phyloP scores from a whole-genome alignment of 2,113 vertebrate genomes.

The Microtus ochrogaster region DNA sequence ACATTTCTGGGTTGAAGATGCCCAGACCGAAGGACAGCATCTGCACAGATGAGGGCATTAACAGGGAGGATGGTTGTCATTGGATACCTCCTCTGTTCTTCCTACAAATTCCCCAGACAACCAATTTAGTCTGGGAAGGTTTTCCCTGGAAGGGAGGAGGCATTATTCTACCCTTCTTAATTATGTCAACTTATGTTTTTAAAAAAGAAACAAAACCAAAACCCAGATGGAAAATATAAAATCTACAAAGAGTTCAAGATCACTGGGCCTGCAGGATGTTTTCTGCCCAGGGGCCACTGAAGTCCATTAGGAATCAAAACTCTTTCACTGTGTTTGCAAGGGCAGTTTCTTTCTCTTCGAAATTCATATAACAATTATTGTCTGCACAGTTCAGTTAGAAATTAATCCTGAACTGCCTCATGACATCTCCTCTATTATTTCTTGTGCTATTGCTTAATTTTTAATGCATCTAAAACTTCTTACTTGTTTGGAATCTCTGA shows the following conservation, averaged over 20 bases:
- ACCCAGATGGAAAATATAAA: not conserved
- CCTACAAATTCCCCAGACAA: conserved; percentile 48
- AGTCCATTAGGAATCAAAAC: not conserved
- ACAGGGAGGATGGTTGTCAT: not conserved
- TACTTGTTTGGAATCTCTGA: not conserved
- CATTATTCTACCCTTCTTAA: conserved; percentile 25
- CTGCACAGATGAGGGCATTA: not conserved
- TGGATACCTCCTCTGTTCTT: conserved; percentile 18
- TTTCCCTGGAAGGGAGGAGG: not conserved
- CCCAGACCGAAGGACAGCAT: not conserved
- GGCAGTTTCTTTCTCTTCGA: conserved; percentile 9
- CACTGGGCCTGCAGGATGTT: not conserved
- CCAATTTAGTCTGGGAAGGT: conserved; percentile 31
- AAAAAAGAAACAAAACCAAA: conserved; percentile 34
- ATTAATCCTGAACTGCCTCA: conserved; percentile 55
- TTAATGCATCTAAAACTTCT: conserved; percentile 62
- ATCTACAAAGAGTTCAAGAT: not conserved
- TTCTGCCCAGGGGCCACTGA: not conserved
- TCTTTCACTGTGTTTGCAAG: not conserved
- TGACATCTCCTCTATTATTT: conserved; percentile 59
- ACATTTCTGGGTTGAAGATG: not conserved
- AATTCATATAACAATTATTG: conserved; percentile 49
- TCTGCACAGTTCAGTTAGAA: conserved; percentile 50
- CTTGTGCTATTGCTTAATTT: conserved; percentile 58
- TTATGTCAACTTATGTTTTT: conserved; percentile 36